phyloP scores from a whole-genome alignment of 1,140 invertebrate genomes.

The Daktulosphaira vitifoliae region DNA sequence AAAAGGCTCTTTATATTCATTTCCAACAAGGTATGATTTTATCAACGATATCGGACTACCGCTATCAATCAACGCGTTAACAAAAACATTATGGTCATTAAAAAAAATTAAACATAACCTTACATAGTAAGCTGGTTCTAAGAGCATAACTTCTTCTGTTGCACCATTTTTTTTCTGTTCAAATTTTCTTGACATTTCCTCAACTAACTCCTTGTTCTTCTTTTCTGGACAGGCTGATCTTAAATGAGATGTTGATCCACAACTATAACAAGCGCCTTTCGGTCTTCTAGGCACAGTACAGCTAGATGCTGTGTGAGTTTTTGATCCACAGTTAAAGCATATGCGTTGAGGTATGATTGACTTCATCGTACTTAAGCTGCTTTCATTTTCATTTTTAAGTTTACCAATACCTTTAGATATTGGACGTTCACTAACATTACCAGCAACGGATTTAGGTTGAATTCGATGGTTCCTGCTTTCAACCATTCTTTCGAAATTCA shows the following conservation, averaged over 20 bases:
- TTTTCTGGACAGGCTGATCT: background rate
- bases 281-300: background rate
- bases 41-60: constrained; percentile 10
- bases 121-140: background rate
- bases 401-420: background rate
- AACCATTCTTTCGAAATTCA: background rate
- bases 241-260: background rate
- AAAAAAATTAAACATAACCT: background rate
- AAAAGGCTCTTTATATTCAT: background rate
- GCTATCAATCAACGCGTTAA: background rate
- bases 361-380: background rate
- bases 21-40: background rate
- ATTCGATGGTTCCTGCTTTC: background rate
- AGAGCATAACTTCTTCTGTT: background rate
- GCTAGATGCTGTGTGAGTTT: background rate
- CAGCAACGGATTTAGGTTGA: no score
- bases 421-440: no score
- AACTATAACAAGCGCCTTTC: background rate
- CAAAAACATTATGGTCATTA: background rate
- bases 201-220: background rate
- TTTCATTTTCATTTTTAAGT: background rate
- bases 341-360: no score
- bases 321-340: background rate
- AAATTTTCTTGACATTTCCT: background rate
- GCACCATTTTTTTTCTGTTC: no score